Evolutionary conservation across 2,797 vertebrate genomes (phyloP), one percentile per base, ranked within the genome.

Genomic region (Acrocephalus scirpaceus): DNA sequence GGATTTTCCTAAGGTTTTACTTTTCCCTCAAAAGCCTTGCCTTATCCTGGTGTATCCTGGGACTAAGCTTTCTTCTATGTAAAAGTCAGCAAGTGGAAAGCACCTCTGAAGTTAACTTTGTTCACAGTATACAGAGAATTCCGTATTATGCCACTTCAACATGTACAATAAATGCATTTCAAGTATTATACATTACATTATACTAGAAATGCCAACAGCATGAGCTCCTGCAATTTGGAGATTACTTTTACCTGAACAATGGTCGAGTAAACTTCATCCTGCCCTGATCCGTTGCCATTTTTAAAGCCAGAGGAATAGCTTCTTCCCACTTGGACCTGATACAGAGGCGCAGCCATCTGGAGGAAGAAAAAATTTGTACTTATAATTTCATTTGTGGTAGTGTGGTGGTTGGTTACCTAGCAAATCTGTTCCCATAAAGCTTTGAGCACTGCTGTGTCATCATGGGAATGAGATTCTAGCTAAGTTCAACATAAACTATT

Each of bases 231-330:
- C n/a, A 25, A 38, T 57, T 16, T 81, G 76, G 66, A 87, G 10
- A 57, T 44, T 62, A 84, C 36, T 93, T 95, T 97, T 98, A 99
- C 99, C 98, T 99, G 97, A 99, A 99, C 70, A 99, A 97, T 0
- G 99, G 99, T 6, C 99, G 98, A 6, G 99, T 99, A 94, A 99
- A 99, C 95, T 99, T 99, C 98, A 99, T 98, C 93, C 99, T 98
- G 84, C 99, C 99, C 97, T 99, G 99, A 54, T 99, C 98, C 2
- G 98, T 99, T 10, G 98, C 99, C 99, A 99, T 99, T 97, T 98
- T 98, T 85, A 99, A 93, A 56, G 99, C 99, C 96, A 98, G 76
- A 64, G 99, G 98, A 96, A 99, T 98, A 4, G 98, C 98, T 21
- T 99, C 98, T 94, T 99, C 99, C 99, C 99, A 99, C 60, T 87